Evolutionary conservation across 1,140 invertebrate genomes (phyloP).

Genomic region (Hylaeus anthracinus): DNA sequence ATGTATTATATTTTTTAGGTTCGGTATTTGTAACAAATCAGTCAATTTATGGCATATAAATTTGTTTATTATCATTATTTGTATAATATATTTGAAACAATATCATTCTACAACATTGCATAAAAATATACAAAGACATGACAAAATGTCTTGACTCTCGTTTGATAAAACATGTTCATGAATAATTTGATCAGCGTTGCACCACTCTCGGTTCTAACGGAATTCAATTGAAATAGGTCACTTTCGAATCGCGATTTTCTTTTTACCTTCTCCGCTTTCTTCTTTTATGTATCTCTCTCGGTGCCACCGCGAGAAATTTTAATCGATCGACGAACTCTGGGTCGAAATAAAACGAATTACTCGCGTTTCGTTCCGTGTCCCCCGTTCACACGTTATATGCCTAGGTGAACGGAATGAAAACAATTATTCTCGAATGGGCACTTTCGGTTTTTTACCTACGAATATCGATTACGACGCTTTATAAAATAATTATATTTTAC

Average conservation of each 20-base stretch:
- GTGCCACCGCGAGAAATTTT: not conserved
- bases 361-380: not conserved
- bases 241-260: constrained; percentile 39
- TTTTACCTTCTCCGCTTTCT: not conserved
- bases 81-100: constrained; percentile 82
- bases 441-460: not conserved
- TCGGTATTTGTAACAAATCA: not conserved
- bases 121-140: constrained; percentile 82
- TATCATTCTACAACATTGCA: constrained; percentile 82
- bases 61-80: constrained; percentile 81
- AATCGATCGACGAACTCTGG: constrained; percentile 1
- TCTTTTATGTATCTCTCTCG: not conserved
- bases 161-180: constrained; percentile 80
- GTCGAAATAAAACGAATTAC: constrained; percentile 8
- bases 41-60: constrained; percentile 75
- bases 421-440: not conserved
- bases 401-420: not conserved
- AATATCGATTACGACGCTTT: not conserved
- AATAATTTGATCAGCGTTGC: constrained; percentile 77
- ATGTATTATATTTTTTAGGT: no score
- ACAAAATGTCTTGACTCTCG: constrained; percentile 81
- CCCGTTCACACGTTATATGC: not conserved
- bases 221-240: constrained; percentile 61
- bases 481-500: not conserved
- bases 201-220: constrained; percentile 62